Evolutionary conservation across 2,113 vertebrate species (phyloP).

Genomic region (Columbina picui): DNA sequence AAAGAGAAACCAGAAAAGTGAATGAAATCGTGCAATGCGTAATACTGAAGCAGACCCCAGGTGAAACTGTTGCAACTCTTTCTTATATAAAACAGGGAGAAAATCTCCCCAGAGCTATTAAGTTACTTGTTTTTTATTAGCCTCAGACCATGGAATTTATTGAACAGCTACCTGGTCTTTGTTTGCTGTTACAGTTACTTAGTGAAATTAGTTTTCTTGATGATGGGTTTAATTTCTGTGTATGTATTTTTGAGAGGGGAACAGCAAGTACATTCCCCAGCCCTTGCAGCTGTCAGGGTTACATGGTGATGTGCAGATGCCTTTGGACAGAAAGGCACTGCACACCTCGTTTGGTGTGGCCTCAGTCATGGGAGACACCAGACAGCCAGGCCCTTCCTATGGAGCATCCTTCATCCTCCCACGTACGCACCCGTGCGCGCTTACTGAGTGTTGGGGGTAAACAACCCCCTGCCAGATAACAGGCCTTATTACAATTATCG

Average conservation of each 20-base stretch:
- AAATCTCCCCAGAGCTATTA: not conserved
- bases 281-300: not conserved
- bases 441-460: not conserved
- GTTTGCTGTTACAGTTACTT: not conserved
- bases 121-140: not conserved
- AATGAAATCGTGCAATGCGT: not conserved
- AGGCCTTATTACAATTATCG: not conserved
- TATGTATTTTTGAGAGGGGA: not conserved
- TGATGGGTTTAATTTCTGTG: not conserved
- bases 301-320: too few species aligned
- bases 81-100: not conserved
- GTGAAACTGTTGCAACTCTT: not conserved
- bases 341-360: rapidly evolving
- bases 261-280: not conserved
- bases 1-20: not conserved
- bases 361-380: rapidly evolving
- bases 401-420: not conserved
- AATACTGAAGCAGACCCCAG: not conserved
- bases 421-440: too few species aligned
- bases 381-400: not conserved
- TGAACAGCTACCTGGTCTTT: not conserved
- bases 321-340: too few species aligned
- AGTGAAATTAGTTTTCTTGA: not conserved
- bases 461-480: not conserved
- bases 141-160: not conserved